Conservation (phyloP, 2,888 invertebrate genomes). For the Lepetodrilus schrolli region DNA sequence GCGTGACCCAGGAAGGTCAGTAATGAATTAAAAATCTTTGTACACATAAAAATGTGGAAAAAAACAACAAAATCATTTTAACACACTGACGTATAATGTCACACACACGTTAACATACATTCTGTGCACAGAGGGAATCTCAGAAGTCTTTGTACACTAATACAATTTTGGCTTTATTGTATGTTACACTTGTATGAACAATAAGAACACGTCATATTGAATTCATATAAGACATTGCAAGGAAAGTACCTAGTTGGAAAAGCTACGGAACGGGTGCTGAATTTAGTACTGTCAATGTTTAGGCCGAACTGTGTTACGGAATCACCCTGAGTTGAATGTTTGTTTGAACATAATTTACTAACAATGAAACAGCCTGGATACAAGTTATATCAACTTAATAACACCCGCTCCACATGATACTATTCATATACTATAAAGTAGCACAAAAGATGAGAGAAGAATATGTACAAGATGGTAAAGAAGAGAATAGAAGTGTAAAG, state of each 20-base stretch:
- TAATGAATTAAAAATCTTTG: neutral
- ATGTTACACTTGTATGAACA: slow-evolving; percentile 7
- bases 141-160: neutral
- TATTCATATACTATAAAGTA: neutral
- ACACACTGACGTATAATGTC: neutral
- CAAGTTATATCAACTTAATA: neutral
- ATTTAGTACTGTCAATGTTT: no score
- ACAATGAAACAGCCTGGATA: neutral
- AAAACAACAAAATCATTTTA: neutral
- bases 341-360: neutral
- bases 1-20: neutral
- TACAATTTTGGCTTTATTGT: slow-evolving; percentile 21
- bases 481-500: no score
- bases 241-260: neutral
- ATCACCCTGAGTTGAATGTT: no score
- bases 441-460: no score
- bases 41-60: slow-evolving; percentile 23
- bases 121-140: neutral
- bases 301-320: no score
- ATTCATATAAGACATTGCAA: neutral
- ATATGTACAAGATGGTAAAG: no score
- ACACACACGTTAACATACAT: neutral
- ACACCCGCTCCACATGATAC: neutral
- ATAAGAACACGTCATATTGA: neutral
- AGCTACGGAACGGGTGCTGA: no score